Evolutionary conservation across 2,797 vertebrate species (phyloP).

Genomic region (Varecia variegata): DNA sequence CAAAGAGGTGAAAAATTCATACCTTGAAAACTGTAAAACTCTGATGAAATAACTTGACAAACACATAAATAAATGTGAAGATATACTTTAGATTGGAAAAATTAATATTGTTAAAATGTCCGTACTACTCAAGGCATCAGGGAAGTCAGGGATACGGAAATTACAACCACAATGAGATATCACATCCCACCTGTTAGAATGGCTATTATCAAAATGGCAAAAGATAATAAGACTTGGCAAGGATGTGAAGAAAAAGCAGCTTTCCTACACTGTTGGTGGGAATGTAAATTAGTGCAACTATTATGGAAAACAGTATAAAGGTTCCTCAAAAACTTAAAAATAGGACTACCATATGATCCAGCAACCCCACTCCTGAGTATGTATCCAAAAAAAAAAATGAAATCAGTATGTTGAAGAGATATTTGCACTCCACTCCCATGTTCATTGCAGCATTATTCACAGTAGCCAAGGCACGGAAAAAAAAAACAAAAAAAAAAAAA

Average conservation of each 20-base stretch:
- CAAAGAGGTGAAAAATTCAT: neutral
- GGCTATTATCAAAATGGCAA: neutral
- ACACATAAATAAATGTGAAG: neutral
- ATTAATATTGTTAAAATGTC: neutral
- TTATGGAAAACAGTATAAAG: neutral
- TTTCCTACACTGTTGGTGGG: neutral
- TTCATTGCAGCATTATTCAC: neutral
- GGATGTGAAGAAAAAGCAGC: neutral
- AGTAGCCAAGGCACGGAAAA: neutral
- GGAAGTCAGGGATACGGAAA: neutral
- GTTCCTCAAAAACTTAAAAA: neutral
- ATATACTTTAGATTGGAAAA: neutral
- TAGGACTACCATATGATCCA: neutral
- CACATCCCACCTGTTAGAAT: neutral
- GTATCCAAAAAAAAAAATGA: neutral
- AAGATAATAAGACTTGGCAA: neutral
- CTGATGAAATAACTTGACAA: neutral
- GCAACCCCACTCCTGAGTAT: neutral
- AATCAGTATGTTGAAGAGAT: neutral
- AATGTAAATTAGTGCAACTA: neutral
- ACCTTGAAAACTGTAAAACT: neutral
- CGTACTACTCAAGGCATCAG: neutral
- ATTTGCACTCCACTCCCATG: neutral
- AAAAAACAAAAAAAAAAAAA: neutral
- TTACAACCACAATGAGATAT: neutral